Evolutionary conservation across 2,113 vertebrate genomes (phyloP), one percentile per base, ranked within the genome.

Genomic region (Leptobrachium ailaonicum): DNA sequence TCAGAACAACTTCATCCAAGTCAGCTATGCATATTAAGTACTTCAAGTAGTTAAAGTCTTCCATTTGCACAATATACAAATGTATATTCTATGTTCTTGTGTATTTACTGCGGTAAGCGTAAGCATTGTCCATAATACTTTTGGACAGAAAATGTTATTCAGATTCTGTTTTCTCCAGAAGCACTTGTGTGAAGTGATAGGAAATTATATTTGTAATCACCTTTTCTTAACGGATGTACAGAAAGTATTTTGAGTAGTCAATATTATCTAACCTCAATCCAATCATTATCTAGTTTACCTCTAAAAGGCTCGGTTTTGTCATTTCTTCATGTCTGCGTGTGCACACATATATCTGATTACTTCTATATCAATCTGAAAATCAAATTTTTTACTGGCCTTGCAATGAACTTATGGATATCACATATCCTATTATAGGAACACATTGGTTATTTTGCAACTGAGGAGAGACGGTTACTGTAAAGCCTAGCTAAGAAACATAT

Each of bases 241-340:
- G 3, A n/a, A 60, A 60, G 56, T 60, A 60, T 60, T 64, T 64
- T n/a, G 62, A 64, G 11, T 13, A 64, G 62, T 64, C 62, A 4
- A 60, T 64, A 64, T 20, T 64, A 64, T 20, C n/a, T 64, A 64
- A 64, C 62, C 62, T 4, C 62, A 64, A 64, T 64, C n/a, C 20
- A 64, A 20, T 64, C 62, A 64, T 64, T 64, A 64, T 32, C 62
- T 64, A 60, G 4, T 64, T 64, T 20, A 64, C 6, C 13, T 60
- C 62, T 40, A 64, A 32, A 40, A 40, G 62, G n/a, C 32, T 64
- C 20, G 40, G 62, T 5, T 64, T 64, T 64, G n/a, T 32, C 20
- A 64, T 64, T 64, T 64, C 62, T 64, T 60, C 13, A 60, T 6
- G 56, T 60, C 56, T 60, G 56, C 13, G 56, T 60, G 14, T 60